Base-by-base conservation (phyloP, 2,797 vertebrate genomes). In the Lophotriccus pileatus region DNA sequence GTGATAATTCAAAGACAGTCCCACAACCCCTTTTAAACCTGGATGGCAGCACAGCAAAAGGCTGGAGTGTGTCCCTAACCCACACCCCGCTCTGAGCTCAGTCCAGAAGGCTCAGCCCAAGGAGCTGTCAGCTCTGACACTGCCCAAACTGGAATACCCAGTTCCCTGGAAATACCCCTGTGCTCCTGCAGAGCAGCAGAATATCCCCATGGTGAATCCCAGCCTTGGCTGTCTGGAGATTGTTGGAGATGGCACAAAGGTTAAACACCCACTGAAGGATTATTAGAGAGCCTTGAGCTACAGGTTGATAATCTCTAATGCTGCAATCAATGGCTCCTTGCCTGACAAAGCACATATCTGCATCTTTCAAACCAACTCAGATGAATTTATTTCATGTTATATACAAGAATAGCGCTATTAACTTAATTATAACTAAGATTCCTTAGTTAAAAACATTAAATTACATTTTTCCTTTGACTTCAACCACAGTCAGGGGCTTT, bases 401-500 rank as follows among this genome's bases (percentile, higher is more conserved):
- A 59, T 21, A 17, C 16, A 81, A 83, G 22, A 89, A 55, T 0
- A 90, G 55, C 0, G 8, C 30, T 52, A 49, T 63, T 90, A 82
- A 82, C 56, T 76, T 47, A 64, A 78, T 44, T 36, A 85, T 7
- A 93, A 80, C 24, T 47, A 56, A 49, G 46, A 87, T 76, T 80
- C 50, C 34, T 89, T 30, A 78, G 62, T 82, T 85, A 68, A 93
- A 92, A 95, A 34, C 47, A 50, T 46, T 74, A 84, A 76, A 93
- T 91, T 88, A 43, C n/a, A 72, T 41, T 68, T 90, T 89, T 73
- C 41, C 50, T 94, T 86, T 81, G 36, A 93, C 47, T 95, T 90
- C 62, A 84, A 36, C 47, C 49, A 89, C 34, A 87, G 43, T 37
- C 78, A 84, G n/a, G 20, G 50, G 12, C 9, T 82, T 92, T 72